phyloP scores from a whole-genome alignment of 2,113 vertebrate species.

The Ibidorhyncha struthersii region DNA sequence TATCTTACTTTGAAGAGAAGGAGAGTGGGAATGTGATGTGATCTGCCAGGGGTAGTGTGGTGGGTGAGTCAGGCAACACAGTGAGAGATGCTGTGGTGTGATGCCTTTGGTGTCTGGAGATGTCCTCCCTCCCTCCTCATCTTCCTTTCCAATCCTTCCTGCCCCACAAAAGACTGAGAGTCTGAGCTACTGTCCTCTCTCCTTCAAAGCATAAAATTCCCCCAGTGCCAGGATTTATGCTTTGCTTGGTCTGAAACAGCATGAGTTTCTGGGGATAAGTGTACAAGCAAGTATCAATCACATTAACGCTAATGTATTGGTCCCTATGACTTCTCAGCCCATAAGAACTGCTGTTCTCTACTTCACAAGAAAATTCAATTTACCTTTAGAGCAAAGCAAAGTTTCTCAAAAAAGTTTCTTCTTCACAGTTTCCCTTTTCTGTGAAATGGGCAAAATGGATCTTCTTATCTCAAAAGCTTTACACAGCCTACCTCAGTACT shows the following conservation, averaged over 20 bases:
- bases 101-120: not conserved
- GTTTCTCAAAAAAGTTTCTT: not conserved
- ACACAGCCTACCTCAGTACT: not conserved
- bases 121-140: not conserved
- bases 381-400: not conserved
- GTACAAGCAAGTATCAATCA: not conserved
- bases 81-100: not conserved
- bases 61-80: rapidly evolving
- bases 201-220: not conserved
- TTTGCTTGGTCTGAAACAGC: not conserved
- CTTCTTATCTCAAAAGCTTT: not conserved
- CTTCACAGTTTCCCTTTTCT: not conserved
- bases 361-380: not conserved
- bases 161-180: not conserved
- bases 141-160: not conserved
- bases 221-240: not conserved
- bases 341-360: not conserved
- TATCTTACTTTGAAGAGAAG: not conserved
- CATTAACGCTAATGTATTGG: not conserved
- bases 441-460: not conserved
- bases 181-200: not conserved
- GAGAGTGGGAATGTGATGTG: not conserved
- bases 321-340: not conserved
- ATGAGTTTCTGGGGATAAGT: not conserved
- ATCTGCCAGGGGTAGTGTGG: not conserved